Conservation (phyloP, 2,113 vertebrate genomes). For the Protobothrops flavoviridis region DNA sequence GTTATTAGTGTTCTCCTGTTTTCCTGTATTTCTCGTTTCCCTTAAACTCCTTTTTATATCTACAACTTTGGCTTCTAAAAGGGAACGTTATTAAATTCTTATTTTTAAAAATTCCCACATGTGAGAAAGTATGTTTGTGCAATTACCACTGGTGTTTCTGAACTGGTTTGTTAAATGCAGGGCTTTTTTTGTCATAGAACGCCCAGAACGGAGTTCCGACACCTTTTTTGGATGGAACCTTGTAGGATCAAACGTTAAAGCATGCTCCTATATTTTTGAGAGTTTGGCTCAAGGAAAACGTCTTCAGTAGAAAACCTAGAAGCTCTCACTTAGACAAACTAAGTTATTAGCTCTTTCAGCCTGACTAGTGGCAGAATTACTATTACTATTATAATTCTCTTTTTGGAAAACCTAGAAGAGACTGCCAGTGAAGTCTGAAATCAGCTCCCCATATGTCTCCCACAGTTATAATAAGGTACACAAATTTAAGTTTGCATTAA, state of each 20-base stretch:
- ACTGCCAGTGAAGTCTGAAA: background rate
- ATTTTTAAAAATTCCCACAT: background rate
- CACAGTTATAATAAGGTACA: background rate
- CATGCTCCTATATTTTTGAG: background rate
- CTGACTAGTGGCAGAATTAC: background rate
- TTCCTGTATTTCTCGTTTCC: background rate
- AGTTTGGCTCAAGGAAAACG: background rate
- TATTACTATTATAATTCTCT: background rate
- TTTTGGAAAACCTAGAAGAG: background rate
- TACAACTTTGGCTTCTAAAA: background rate
- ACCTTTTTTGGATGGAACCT: too few relatives aligned
- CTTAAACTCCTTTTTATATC: background rate
- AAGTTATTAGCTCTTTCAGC: background rate
- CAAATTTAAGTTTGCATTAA: background rate
- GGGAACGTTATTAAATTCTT: background rate
- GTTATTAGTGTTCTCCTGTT: background rate
- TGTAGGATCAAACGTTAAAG: background rate
- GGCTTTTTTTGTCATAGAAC: too few relatives aligned
- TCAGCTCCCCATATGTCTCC: background rate
- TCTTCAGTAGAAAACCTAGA: background rate
- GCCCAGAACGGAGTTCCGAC: too few relatives aligned
- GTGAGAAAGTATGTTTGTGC: background rate
- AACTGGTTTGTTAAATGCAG: background rate
- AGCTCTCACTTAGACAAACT: background rate
- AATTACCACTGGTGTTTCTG: background rate